Conservation (phyloP, 2,888 invertebrate species). For the Cheilosia impressa region DNA sequence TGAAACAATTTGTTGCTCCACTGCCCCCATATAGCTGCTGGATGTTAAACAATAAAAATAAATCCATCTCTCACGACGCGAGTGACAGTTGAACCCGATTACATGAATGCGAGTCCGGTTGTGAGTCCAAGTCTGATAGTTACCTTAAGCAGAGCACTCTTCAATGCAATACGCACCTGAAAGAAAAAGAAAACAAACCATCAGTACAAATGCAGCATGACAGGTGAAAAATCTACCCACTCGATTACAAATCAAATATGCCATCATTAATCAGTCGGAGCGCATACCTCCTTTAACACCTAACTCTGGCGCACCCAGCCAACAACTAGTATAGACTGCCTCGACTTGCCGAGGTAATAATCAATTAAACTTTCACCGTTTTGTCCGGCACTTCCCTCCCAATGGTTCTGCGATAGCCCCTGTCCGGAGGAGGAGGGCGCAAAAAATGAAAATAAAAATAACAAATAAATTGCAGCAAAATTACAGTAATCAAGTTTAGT, state of each 20-base stretch:
- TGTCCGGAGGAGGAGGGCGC: not conserved
- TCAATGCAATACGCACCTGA: slow-evolving; percentile 48
- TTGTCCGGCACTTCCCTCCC: slow-evolving; percentile 51
- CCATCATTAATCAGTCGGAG: slow-evolving; percentile 61
- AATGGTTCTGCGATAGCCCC: not conserved
- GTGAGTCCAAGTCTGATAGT: too few species aligned
- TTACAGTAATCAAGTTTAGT: slow-evolving; percentile 77
- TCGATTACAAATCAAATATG: slow-evolving; percentile 57
- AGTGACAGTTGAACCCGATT: too few species aligned
- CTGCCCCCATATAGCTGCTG: not conserved
- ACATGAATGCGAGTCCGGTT: too few species aligned
- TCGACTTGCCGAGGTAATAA: slow-evolving; percentile 64
- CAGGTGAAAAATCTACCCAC: not conserved
- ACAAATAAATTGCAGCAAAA: slow-evolving; percentile 76
- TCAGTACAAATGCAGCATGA: not conserved
- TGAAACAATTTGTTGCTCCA: slow-evolving; percentile 57
- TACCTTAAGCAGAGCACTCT: slow-evolving; percentile 20
- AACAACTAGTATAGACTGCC: slow-evolving; percentile 30
- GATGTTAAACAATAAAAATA: not conserved
- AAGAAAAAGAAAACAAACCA: slow-evolving; percentile 23
- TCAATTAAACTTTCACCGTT: slow-evolving; percentile 75
- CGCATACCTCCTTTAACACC: slow-evolving; percentile 57
- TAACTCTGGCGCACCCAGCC: slow-evolving; percentile 50
- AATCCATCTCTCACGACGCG: too few species aligned
- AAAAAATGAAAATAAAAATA: slow-evolving; percentile 53